These are phyloP conservation scores for Lethrus apterus DNA, from an alignment of 1,140 invertebrate genomes.

Conservation along the genomic window DNA sequence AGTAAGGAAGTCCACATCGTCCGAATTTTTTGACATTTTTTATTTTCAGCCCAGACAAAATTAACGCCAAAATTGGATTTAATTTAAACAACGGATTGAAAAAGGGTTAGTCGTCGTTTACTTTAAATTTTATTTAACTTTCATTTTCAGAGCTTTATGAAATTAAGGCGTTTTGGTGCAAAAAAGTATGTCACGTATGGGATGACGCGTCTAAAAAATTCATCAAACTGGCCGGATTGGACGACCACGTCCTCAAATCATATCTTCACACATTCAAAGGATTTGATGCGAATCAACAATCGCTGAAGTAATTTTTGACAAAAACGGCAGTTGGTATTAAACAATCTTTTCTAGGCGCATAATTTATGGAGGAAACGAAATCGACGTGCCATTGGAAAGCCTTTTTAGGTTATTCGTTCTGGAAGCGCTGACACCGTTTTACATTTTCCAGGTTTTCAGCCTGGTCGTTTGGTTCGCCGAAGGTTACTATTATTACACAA, in stretches of 20 bases:
- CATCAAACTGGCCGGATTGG: constrained; percentile 56
- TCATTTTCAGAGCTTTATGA: constrained; percentile 23
- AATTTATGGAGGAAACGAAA: constrained; percentile 75
- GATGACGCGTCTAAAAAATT: constrained; percentile 48
- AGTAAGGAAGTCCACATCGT: no score
- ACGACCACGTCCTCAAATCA: constrained; percentile 50
- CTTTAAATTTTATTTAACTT: constrained; percentile 22
- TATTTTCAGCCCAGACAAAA: no score
- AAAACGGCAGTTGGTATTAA: no score
- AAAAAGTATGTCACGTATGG: constrained; percentile 35
- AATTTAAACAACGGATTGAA: constrained; percentile 42
- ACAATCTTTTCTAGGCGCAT: constrained; percentile 50
- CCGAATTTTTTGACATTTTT: constrained; percentile 4
- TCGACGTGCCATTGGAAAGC: constrained; percentile 67
- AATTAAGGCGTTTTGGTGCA: constrained; percentile 27
- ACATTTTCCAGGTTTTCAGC: constrained; percentile 89
- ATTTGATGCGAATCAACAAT: constrained; percentile 37
- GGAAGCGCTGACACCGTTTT: constrained; percentile 90
- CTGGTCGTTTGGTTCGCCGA: constrained; percentile 74
- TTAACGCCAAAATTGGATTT: constrained; percentile 28
- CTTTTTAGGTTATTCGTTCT: constrained; percentile 63
- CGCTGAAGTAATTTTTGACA: not conserved
- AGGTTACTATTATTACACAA: constrained; percentile 77
- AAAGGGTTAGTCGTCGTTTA: constrained; percentile 29
- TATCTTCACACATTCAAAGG: constrained; percentile 54